phyloP scores from a whole-genome alignment of 2,888 invertebrate species.

The Eilema depressum region DNA sequence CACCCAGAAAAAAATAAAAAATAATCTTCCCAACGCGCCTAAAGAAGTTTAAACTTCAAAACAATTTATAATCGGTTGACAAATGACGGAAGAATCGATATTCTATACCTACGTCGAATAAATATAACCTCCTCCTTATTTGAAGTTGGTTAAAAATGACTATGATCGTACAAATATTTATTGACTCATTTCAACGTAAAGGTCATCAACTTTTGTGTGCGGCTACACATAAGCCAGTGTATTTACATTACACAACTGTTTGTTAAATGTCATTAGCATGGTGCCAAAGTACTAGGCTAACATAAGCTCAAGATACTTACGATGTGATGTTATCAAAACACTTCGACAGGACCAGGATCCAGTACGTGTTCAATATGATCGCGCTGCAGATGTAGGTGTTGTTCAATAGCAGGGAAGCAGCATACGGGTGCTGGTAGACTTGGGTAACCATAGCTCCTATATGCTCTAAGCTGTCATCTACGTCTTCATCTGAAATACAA shows the following conservation, averaged over 20 bases:
- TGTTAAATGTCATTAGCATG: not conserved
- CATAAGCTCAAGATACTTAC: slow-evolving; percentile 62
- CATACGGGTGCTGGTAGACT: slow-evolving; percentile 71
- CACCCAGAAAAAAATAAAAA: too few species aligned
- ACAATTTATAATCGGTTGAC: too few species aligned
- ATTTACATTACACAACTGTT: not conserved
- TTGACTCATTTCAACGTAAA: too few species aligned
- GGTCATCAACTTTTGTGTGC: too few species aligned
- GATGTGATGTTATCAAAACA: slow-evolving; percentile 65
- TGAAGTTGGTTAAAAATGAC: too few species aligned
- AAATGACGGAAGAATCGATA: too few species aligned
- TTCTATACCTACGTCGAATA: too few species aligned
- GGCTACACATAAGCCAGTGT: too few species aligned
- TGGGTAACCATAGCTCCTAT: slow-evolving; percentile 74
- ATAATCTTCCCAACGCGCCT: too few species aligned
- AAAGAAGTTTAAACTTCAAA: too few species aligned
- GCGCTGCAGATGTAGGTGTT: slow-evolving; percentile 74
- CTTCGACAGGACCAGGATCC: slow-evolving; percentile 76
- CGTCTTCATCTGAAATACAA: slow-evolving; percentile 54
- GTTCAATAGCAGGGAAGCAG: slow-evolving; percentile 68
- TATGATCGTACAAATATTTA: too few species aligned
- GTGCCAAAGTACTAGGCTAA: slow-evolving; percentile 11
- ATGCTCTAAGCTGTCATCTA: slow-evolving; percentile 69
- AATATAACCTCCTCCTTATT: too few species aligned
- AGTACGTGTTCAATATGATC: slow-evolving; percentile 73